Base-by-base conservation (phyloP, 2,797 vertebrate species). In the Semaprochilodus insignis region DNA sequence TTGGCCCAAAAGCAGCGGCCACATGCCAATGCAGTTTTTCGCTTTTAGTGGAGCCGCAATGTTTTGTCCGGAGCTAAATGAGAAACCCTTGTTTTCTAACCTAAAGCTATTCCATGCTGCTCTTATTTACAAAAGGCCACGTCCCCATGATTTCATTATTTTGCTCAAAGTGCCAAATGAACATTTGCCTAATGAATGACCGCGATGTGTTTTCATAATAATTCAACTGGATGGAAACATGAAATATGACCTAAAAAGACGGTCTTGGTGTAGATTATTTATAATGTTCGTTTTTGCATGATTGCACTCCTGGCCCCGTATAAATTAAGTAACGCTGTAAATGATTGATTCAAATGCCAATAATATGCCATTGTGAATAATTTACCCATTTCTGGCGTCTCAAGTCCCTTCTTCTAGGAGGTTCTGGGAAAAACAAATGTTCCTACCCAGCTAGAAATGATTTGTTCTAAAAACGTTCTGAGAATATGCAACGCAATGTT, bases 301-400 rank as follows among this genome's bases (percentile, higher is more conserved):
- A 79, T 86, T 79, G 83, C 65, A 60, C 78, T 78, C 76, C 79
- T 84, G 80, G 76, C 78, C 65, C 52, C 23, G 75, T 75, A 87
- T 87, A 67, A 88, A 87, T 88, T 77, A 88, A 75, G 81, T 55
- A 81, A 60, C 16, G 51, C 76, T 69, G 78, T 77, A 79, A 82
- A 82, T 80, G 66, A 79, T 85, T 83, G 80, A 82, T 70, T 82
- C 77, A 85, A 74, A 66, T 84, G 83, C 80, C 73, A 88, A 78
- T 86, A 83, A 80, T 60, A 62, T 86, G 31, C 36, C 51, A 67
- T 81, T 65, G 3, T 77, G 51, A 77, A 84, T 84, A 79, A 83
- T 83, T 76, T 66, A 87, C 82, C 19, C 31, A 25, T 15, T 79
- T 34, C 40, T 72, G 69, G 51, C 63, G 59, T 36, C 77, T 52